A percentile compares a stretch with the other conserved stretches of the same genome.
Conservation (phyloP, 23 tunicate species). For the Botrylloides violaceus region DNA sequence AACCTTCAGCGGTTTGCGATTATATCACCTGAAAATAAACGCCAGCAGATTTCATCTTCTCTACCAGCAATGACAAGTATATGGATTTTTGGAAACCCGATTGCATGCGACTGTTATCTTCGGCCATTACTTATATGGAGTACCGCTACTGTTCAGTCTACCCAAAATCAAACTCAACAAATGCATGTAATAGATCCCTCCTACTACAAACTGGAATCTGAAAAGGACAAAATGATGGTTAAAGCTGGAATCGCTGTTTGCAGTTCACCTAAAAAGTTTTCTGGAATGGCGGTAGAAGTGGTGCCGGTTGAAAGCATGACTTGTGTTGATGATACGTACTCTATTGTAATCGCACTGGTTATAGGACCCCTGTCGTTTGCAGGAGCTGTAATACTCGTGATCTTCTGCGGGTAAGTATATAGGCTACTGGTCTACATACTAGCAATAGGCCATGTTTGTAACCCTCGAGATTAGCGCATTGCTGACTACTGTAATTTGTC, state of each 20-base stretch:
- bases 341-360: conserved; percentile 33
- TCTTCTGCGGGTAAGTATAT: conserved; percentile 66
- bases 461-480: too few relatives aligned
- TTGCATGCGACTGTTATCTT: conserved; percentile 53
- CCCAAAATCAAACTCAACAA: not conserved
- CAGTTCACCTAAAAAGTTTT: not conserved
- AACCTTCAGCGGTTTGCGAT: conserved; percentile 25
- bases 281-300: conserved; percentile 7
- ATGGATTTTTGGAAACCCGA: conserved; percentile 56
- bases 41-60: conserved; percentile 26
- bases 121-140: conserved; percentile 18
- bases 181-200: not conserved
- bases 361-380: conserved; percentile 74
- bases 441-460: too few relatives aligned
- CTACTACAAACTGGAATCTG: conserved; percentile 2
- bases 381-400: conserved; percentile 31
- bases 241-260: not conserved
- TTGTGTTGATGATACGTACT: conserved; percentile 42
- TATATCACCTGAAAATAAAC: conserved; percentile 14
- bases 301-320: conserved; percentile 20
- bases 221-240: not conserved
- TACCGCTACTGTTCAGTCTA: not conserved
- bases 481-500: too few relatives aligned
- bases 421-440: too few relatives aligned
- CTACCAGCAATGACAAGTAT: conserved; percentile 29